These are phyloP conservation scores for Dromius quadrimaculatus DNA, from an alignment of 2,888 invertebrate genomes.

Conservation along the genomic window DNA sequence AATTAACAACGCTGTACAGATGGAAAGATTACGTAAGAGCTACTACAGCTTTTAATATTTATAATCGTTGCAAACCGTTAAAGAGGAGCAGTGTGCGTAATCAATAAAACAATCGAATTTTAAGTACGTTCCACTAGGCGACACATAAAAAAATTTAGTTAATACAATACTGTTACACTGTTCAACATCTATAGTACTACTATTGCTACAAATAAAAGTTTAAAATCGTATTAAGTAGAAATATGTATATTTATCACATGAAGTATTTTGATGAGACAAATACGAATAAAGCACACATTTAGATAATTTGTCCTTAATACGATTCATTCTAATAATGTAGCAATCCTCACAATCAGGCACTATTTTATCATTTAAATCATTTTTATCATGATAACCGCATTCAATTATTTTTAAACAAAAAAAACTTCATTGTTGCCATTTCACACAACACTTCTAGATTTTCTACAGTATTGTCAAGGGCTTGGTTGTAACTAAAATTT, in stretches of 20 bases:
- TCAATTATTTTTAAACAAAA: slow-evolving; percentile 12
- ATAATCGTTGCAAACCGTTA: slow-evolving; percentile 48
- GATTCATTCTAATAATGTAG: slow-evolving; percentile 6
- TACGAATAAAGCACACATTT: slow-evolving; percentile 41
- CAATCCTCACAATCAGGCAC: slow-evolving; percentile 48
- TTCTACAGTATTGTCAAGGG: slow-evolving; percentile 46
- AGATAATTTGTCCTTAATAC: slow-evolving; percentile 34
- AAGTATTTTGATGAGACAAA: slow-evolving; percentile 39
- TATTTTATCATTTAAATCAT: slow-evolving; percentile 42
- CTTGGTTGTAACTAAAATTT: slow-evolving; percentile 42
- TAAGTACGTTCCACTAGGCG: slow-evolving; percentile 5
- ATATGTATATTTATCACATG: slow-evolving; percentile 43
- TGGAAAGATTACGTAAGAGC: slow-evolving; percentile 50
- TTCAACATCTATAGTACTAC: slow-evolving; percentile 43
- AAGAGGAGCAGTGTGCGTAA: slow-evolving; percentile 14
- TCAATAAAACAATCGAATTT: background rate
- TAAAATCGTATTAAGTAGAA: slow-evolving; percentile 32
- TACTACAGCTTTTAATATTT: slow-evolving; percentile 48
- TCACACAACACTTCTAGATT: slow-evolving; percentile 32
- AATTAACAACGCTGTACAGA: slow-evolving; percentile 52
- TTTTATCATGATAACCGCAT: slow-evolving; percentile 26
- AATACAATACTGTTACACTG: slow-evolving; percentile 26
- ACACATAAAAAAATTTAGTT: slow-evolving; percentile 18
- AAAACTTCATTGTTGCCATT: slow-evolving; percentile 29
- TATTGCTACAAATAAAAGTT: slow-evolving; percentile 25